Evolutionary conservation across 2,797 vertebrate species (phyloP), one percentile per base, ranked within the genome.

Genomic region (Platyrinchus mystaceus): DNA sequence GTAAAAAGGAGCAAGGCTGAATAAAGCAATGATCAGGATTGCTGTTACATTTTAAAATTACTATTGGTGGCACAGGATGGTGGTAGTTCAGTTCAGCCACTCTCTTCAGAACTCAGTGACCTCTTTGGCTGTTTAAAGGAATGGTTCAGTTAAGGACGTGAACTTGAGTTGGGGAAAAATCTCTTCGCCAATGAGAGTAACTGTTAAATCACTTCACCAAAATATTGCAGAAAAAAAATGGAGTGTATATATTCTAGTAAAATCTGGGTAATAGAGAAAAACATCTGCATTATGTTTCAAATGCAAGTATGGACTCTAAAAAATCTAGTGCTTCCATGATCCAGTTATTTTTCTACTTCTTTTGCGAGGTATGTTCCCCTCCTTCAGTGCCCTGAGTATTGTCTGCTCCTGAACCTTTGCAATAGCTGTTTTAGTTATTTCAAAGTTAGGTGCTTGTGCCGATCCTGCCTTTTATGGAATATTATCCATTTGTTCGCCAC

Each of bases 361-460:
- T 73, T 73, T 68, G n/a, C 15, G 59, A 73, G 14, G 12, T 28
- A 0, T 36, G 24, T 77, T 81, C 67, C 14, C 16, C 9, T 53
- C 14, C 64, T 81, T 21, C 27, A 34, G 9, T 47, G 20, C 26
- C 10, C 7, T 2, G 3, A 41, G 9, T 59, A 28, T 63, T 77
- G 28, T n/a, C 44, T 80, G 47, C 22, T 70, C 32, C 58, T 60
- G 68, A 88, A 82, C 23, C 14, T 84, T 73, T 3, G 5, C 41
- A 70, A 60, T 8, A 81, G 14, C 6, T 77, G 44, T 24, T 92
- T n/a, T 21, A 67, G 24, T 83, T 50, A 14, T 30, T 87, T 79
- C 64, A 47, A 43, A 80, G 44, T 53, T 23, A 63, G 39, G 12
- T 0, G 0, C 14, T 74, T 86, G 14, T 2, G 1, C 28, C 0